Base-by-base conservation (phyloP, 1,140 invertebrate species). In the Cyrtorhinus lividipennis region DNA sequence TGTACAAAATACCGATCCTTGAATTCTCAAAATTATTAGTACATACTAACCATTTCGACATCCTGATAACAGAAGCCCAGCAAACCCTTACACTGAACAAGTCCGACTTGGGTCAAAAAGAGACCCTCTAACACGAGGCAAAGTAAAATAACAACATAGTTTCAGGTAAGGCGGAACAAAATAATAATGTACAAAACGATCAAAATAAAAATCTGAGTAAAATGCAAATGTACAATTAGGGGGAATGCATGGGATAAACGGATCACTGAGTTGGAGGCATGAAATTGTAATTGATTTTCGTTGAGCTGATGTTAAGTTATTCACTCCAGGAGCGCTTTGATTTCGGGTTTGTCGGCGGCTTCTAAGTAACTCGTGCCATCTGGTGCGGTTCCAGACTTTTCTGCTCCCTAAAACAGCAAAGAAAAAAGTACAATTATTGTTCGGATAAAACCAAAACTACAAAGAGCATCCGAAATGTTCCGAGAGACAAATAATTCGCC, bases 341-440 rank as follows among this genome's bases (percentile, higher is more conserved):
- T 95, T 78, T 95, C 92, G 66, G 87, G 85, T 74, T 88, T 93
- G 73, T 96, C 92, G 15, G 92, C 91, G 66, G 86, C 88, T 68
- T 94, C 88, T 61, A 90, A 73, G 73, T 94, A 95, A 67, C 80
- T 84, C 59, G 79, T 83, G 22, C 92, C 92, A 76, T 94, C 88
- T 48, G 92, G 92, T 45, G 90, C 86, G 68, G 80, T 79, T 8
- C 89, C 91, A 74, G 81, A 79, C 75, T 87, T 90, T 67, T 81
- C 82, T 63, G 92, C 92, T 69, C 92, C 90, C 85, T 88, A 72
- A n/a, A n/a, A n/a, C n/a, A n/a, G n/a, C n/a, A n/a, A n/a, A n/a
- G n/a, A n/a, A n/a, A n/a, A n/a, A n/a, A n/a, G n/a, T n/a, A n/a
- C n/a, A n/a, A n/a, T n/a, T n/a, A n/a, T n/a, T n/a, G n/a, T n/a